Percentiles rank a stretch among this genome's conserved stretches.
Evolutionary conservation across 53 echinoderm and acorn worm species (phyloP).

Genomic region (Stichopus horrens): DNA sequence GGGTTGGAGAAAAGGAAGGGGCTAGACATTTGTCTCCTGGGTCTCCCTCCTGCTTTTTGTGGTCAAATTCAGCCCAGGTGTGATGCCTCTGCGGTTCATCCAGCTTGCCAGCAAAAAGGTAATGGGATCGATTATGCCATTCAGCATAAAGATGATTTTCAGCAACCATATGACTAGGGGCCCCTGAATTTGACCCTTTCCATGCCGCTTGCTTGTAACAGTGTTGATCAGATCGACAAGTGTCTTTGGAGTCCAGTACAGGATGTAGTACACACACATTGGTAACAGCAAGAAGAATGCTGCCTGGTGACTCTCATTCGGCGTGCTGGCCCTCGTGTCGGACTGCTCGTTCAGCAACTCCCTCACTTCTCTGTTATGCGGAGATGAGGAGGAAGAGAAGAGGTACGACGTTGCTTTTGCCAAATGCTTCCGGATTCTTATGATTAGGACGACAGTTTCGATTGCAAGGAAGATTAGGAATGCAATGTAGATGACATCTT

Average conservation of each 20-base stretch:
- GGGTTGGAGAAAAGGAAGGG: too few species aligned
- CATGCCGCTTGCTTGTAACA: background rate
- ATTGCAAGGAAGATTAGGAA: background rate
- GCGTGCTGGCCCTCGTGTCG: background rate
- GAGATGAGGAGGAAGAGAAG: background rate
- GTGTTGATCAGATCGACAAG: background rate
- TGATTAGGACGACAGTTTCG: background rate
- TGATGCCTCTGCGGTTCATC: background rate
- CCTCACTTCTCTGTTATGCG: background rate
- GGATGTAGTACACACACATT: background rate
- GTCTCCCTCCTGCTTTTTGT: background rate
- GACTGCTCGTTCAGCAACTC: background rate
- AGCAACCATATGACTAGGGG: background rate
- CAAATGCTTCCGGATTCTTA: background rate
- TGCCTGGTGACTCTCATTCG: background rate
- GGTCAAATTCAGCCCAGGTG: background rate
- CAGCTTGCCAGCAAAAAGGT: background rate
- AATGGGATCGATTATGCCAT: background rate
- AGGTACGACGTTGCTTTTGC: background rate
- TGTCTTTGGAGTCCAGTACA: background rate
- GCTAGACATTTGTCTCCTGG: constrained; percentile 21
- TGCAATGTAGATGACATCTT: background rate
- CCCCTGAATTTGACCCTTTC: background rate
- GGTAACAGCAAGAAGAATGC: background rate
- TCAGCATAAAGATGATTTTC: background rate